phyloP scores from a whole-genome alignment of 2,888 invertebrate genomes.

The Ischnura elegans region DNA sequence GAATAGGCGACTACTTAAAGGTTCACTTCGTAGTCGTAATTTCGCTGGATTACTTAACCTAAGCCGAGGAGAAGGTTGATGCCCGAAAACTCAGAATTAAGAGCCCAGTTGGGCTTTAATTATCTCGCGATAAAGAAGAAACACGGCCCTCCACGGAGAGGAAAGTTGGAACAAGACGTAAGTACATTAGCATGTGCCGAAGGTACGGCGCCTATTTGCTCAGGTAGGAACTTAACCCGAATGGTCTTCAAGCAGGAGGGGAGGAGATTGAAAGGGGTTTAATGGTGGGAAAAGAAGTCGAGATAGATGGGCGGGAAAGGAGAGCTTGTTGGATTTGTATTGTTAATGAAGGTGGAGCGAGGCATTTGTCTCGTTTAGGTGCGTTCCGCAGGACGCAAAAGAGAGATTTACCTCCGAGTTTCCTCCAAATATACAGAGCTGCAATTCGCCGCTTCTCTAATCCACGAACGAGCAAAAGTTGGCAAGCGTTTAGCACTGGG shows the following conservation, averaged over 20 bases:
- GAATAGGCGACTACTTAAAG: too few species aligned
- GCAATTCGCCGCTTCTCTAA: background rate
- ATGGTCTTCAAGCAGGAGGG: background rate
- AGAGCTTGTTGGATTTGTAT: constrained; percentile 15
- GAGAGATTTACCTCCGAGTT: background rate
- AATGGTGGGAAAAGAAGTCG: constrained; percentile 19
- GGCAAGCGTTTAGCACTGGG: background rate
- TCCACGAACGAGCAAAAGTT: background rate
- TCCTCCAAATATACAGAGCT: background rate
- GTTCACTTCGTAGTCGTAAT: too few species aligned
- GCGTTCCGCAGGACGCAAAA: background rate
- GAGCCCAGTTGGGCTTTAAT: too few species aligned
- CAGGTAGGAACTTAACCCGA: background rate
- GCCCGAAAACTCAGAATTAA: too few species aligned
- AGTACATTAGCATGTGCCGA: background rate
- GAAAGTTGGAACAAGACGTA: background rate
- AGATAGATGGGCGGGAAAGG: background rate
- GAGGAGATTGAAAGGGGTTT: background rate
- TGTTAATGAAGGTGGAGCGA: constrained; percentile 4
- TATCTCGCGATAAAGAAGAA: too few species aligned
- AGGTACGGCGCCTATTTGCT: background rate
- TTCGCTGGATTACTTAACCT: too few species aligned
- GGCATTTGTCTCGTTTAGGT: background rate
- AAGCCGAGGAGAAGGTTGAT: too few species aligned
- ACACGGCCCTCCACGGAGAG: background rate